Conservation (phyloP, 1,140 invertebrate genomes). For the Colletes latitarsis region DNA sequence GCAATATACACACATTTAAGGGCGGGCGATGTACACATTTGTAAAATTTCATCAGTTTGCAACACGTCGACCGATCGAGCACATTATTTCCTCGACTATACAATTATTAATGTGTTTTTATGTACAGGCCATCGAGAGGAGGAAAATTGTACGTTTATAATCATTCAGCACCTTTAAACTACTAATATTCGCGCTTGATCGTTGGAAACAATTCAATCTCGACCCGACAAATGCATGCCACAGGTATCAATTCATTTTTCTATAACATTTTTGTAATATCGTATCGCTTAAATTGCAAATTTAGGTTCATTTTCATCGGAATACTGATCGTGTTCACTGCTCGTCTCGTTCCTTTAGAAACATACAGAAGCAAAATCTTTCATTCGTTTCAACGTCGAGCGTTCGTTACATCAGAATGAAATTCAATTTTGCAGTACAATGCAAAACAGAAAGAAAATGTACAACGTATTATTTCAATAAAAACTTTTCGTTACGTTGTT, state of each 20-base stretch:
- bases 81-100: conserved; percentile 17
- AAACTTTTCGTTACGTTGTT: no score
- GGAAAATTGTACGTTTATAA: conserved; percentile 28
- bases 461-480: no score
- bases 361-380: no score
- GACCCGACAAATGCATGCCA: conserved; percentile 5
- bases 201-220: not conserved
- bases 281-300: no score
- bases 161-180: conserved; percentile 10
- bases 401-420: no score
- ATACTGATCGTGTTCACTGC: no score
- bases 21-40: conserved; percentile 15
- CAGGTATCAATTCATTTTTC: not conserved
- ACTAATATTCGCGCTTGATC: not conserved
- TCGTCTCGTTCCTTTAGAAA: no score
- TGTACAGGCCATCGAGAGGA: conserved; percentile 37
- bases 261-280: not conserved
- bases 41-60: conserved; percentile 22
- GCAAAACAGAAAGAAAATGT: no score
- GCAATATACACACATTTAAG: conserved; percentile 31
- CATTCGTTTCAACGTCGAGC: no score
- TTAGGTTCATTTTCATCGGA: no score
- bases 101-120: conserved; percentile 24
- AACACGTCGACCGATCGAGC: conserved; percentile 23
- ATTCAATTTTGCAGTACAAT: no score